Evolutionary conservation across 2,113 vertebrate species (phyloP), one percentile per base, ranked within the genome.

Genomic region (Oryzias woworae): DNA sequence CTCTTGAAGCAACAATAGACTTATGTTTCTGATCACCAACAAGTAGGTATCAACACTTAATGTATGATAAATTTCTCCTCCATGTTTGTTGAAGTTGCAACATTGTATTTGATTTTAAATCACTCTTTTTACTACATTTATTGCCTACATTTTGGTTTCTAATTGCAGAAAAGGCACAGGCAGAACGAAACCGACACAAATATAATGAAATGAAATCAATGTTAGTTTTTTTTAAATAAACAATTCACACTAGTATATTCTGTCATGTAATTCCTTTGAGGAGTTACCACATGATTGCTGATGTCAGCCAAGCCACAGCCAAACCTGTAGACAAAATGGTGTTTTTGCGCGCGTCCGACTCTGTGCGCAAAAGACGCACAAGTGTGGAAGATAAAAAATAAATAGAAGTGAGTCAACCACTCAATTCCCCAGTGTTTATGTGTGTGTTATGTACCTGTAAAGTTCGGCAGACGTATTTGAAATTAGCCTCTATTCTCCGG

Each of bases 251-350:
- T 53, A 20, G 20, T 24, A 58, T 36, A 10, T 20, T 53, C 12
- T 59, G 51, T 45, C 47, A 46, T 50, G 17, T 24, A 53, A 77
- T 52, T 67, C 69, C 71, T 71, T 51, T 74, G 53, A 24, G 36
- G 36, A 36, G 36, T 10, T 43, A 60, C 75, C 86, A 86, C 84
- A 78, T 83, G 86, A 80, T 82, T 70, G 75, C 69, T 87, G 80
- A 80, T 86, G 83, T 84, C 77, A 80, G 64, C 62, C 63, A 63
- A 58, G 62, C 48, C 69, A 62, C 47, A 73, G 67, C 69, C 73
- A 80, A 86, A 87, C 84, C 87, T 85, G 85, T 71, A 71, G 84
- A 87, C 87, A 88, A 89, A 87, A 87, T 89, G 84, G 84, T 85
- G 85, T 86, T 77, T 78, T 79, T 82, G 75, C 65, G 69, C 72